Evolutionary conservation across 1,140 invertebrate genomes (phyloP), one percentile per base, ranked within the genome.

Genomic region (Sipha flava): DNA sequence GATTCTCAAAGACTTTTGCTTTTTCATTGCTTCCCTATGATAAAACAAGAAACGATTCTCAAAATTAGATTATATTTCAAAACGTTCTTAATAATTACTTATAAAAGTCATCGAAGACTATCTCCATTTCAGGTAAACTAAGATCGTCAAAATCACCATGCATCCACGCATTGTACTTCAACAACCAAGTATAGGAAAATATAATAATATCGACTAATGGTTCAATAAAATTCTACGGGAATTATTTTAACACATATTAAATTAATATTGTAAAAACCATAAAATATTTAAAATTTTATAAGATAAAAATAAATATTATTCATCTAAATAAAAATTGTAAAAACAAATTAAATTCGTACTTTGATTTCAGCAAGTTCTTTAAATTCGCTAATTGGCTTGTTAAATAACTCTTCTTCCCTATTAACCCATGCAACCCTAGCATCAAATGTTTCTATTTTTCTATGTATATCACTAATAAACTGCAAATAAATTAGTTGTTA

Each of bases 71-170:
- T 16, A 68, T 68, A 26, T n/a, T 43, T 43, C 6, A 23, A 64
- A 37, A 21, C 1, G n/a, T 21, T 21, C 2, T 7, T 31, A 14
- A 64, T 40, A 6, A 0, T 40, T 66, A 83, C 85, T 91, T 92
- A 34, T 89, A 90, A 83, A 89, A 92, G 81, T 91, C 89, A n/a
- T 92, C 91, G 2, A 92, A 90, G 80, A 90, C 89, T 59, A 87
- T 84, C 85, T 95, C 93, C 72, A 95, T 91, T 82, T 88, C 86
- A 45, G 88, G 86, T 7, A 91, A 89, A 84, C 94, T 89, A 57
- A 97, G 86, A 83, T 93, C 92, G 84, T 94, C 90, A 86, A 97
- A 97, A 2, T 91, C 89, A 18, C 95, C 95, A 85, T 96, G 92
- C 88, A 96, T 90, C 93, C 94, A 97, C 54, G 92, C 91, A 83